These are phyloP conservation scores for Polypterus senegalus DNA, from an alignment of 2,113 vertebrate species.

Conservation along the genomic window DNA sequence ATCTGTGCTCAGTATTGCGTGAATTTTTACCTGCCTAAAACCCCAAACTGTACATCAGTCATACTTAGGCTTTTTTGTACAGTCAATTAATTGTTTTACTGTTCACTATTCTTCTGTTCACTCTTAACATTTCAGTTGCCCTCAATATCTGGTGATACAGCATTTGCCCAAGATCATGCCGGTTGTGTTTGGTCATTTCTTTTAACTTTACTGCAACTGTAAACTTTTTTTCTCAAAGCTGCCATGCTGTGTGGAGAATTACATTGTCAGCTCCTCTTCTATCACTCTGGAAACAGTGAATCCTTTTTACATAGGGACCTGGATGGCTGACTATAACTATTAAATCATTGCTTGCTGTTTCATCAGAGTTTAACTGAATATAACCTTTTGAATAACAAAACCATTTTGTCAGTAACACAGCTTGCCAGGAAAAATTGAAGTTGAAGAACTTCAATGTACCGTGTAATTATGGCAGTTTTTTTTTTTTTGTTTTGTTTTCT, in stretches of 20 bases:
- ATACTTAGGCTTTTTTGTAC: slow-evolving; percentile 50
- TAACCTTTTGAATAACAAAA: background rate
- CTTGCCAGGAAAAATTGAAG: background rate
- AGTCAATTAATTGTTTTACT: slow-evolving; percentile 31
- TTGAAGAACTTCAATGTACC: too few species aligned
- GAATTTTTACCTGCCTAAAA: slow-evolving; percentile 72
- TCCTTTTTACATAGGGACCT: background rate
- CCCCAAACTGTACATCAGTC: slow-evolving; percentile 63
- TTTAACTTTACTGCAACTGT: background rate
- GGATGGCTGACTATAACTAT: background rate
- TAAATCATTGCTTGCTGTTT: background rate
- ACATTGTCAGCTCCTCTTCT: background rate
- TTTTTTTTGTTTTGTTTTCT: too few species aligned
- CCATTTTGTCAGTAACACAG: background rate
- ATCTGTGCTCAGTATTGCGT: slow-evolving; percentile 63
- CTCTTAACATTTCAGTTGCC: slow-evolving; percentile 18
- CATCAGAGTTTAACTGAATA: background rate
- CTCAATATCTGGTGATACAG: background rate
- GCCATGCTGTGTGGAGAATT: background rate
- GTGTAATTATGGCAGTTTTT: too few species aligned
- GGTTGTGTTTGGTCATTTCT: background rate
- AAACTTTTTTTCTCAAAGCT: background rate
- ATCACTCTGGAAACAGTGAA: background rate
- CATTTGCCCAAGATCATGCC: background rate
- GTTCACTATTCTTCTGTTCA: slow-evolving; percentile 8